These are phyloP conservation scores for Amorpha juglandis DNA, from an alignment of 2,888 invertebrate genomes.

Conservation along the genomic window DNA sequence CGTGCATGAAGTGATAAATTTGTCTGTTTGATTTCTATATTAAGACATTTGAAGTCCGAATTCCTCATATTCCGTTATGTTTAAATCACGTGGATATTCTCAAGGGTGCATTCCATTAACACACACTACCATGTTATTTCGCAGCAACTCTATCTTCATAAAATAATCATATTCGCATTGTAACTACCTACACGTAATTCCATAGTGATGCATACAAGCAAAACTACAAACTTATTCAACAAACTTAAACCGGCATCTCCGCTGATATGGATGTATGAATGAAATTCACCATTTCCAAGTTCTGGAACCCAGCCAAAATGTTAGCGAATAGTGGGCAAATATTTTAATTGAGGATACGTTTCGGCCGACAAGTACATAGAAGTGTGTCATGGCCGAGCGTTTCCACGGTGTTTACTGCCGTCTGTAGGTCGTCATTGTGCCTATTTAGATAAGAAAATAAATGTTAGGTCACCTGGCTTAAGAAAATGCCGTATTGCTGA, in stretches of 20 bases:
- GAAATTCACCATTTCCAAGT: conserved; percentile 49
- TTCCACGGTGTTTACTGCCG: conserved; percentile 62
- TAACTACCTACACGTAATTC: too few relatives aligned
- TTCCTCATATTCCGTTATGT: background rate
- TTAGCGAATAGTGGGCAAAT: conserved; percentile 42
- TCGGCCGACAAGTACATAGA: conserved; percentile 51
- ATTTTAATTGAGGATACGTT: conserved; percentile 50
- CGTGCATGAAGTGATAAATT: too few relatives aligned
- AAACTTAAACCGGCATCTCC: background rate
- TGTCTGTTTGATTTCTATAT: background rate
- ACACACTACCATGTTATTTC: too few relatives aligned
- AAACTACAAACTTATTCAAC: background rate
- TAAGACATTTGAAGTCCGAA: background rate
- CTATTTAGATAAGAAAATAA: conserved; percentile 55
- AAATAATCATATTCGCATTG: too few relatives aligned
- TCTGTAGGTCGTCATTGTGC: conserved; percentile 58
- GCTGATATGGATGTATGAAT: conserved; percentile 54
- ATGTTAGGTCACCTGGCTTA: conserved; percentile 45
- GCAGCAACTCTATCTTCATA: too few relatives aligned
- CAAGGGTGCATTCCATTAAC: background rate
- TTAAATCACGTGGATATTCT: background rate
- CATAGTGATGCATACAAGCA: too few relatives aligned
- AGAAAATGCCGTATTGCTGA: background rate
- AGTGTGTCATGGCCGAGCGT: conserved; percentile 67
- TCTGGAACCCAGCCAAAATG: conserved; percentile 66